A percentile compares a stretch with the other conserved stretches of the same genome.
Evolutionary conservation across 2,888 invertebrate species (phyloP).

Genomic region (Harpagoxenus sublaevis): DNA sequence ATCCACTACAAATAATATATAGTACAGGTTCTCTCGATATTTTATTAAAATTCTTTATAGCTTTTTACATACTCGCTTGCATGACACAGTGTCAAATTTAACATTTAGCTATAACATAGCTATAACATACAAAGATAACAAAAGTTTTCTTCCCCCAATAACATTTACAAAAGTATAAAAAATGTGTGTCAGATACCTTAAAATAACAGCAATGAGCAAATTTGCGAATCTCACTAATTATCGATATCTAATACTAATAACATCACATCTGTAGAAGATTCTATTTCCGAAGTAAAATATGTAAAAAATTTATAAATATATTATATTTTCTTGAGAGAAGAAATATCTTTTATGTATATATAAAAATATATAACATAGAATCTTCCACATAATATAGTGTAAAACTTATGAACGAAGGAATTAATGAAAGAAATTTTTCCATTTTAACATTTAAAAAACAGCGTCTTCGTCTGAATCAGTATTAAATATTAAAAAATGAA

Average conservation of each 20-base stretch:
- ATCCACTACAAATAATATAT: not conserved
- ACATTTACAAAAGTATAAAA: slow-evolving; percentile 32
- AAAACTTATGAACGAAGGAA: slow-evolving; percentile 29
- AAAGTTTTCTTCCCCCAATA: not conserved
- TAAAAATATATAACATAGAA: slow-evolving; percentile 32
- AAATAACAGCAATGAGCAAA: slow-evolving; percentile 1
- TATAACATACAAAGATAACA: slow-evolving; percentile 1
- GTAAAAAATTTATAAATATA: not conserved
- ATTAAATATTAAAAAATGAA: not conserved
- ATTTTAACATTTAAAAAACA: not conserved
- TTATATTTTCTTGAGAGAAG: not conserved
- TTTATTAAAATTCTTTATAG: slow-evolving; percentile 41
- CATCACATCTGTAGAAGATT: slow-evolving; percentile 60
- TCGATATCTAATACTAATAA: slow-evolving; percentile 56
- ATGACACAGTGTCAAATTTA: not conserved
- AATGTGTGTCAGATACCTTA: not conserved
- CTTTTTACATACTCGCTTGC: not conserved
- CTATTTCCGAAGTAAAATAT: not conserved
- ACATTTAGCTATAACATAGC: not conserved
- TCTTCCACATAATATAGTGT: not conserved
- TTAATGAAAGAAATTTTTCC: not conserved
- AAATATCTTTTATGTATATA: not conserved
- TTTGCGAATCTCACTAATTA: slow-evolving; percentile 5
- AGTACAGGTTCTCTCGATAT: not conserved
- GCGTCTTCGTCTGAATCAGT: not conserved